Base-by-base conservation (phyloP, 2,797 vertebrate species). In the Characodon lateralis region DNA sequence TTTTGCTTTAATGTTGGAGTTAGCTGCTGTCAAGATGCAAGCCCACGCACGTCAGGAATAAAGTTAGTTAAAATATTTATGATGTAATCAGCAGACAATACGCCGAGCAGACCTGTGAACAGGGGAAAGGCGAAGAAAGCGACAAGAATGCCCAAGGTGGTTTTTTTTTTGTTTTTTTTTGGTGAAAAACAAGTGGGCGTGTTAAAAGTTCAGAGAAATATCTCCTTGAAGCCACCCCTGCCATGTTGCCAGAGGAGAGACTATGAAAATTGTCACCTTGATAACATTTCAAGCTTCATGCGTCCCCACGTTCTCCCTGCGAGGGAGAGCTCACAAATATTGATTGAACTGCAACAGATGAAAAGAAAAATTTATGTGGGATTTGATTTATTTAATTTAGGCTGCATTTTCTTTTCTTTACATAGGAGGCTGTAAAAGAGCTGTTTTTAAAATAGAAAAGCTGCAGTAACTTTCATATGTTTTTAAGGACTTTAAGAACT, bases 61-160 rank as follows among this genome's bases (percentile, higher is more conserved):
- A 86, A 89, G 86, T 85, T 77, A 12, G 81, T 74, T 89, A 58
- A 88, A 91, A 92, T 91, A 88, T 92, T 92, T 88, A 90, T 91
- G 89, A 91, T 89, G 86, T 82, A 89, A 92, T 89, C 89, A 83
- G 77, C 80, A 91, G 84, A 91, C 91, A 90, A 84, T 85, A 88
- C 76, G 80, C 24, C 46, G 72, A 84, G 85, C 85, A 74, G 85
- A 63, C 68, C 72, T 12, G 22, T 72, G n/a, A 80, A 80, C 50
- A 14, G 26, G 41, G 78, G 84, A 41, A 55, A 56, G 55, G 81
- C 75, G 20, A 39, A 82, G 88, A 90, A 79, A 87, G 85, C 56
- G 74, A 71, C 48, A 72, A 84, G 83, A 87, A 78, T 56, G 82
- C 89, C 86, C 82, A 77, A 87, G 89, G 87, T 91, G 83, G 39